These are phyloP conservation scores for Gymnocephalus cernua DNA, from an alignment of 2,113 vertebrate genomes.

Conservation along the genomic window DNA sequence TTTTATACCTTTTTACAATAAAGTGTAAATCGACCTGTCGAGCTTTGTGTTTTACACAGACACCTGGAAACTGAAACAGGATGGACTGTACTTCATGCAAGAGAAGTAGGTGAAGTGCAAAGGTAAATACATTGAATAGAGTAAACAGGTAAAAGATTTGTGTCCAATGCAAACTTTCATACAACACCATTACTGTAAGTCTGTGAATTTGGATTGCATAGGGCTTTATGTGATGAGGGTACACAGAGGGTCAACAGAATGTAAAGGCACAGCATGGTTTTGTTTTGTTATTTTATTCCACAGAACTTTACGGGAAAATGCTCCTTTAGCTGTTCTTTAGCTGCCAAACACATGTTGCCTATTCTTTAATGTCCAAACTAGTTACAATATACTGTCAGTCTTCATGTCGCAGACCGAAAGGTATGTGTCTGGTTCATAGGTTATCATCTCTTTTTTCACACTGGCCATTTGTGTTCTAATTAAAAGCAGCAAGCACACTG, in stretches of 20 bases:
- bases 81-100: neutral
- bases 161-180: neutral
- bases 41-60: neutral
- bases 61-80: neutral
- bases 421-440: neutral
- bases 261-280: neutral
- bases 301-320: neutral
- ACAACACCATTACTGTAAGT: neutral
- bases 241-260: no score
- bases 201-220: neutral
- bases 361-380: neutral
- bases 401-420: neutral
- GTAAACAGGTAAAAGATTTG: neutral
- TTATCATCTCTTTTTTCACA: neutral
- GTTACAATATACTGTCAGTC: neutral
- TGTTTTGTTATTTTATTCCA: neutral
- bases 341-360: neutral
- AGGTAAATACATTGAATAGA: neutral
- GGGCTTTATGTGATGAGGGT: neutral
- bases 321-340: neutral
- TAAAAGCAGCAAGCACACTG: no score
- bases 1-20: constrained; percentile 73
- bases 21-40: constrained; percentile 23
- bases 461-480: neutral
- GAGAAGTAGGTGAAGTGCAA: neutral